A percentile compares a stretch with the other conserved stretches of the same genome.
These are phyloP conservation scores for Drosophila melanica DNA, from an alignment of 1,140 invertebrate genomes.

Conservation along the genomic window DNA sequence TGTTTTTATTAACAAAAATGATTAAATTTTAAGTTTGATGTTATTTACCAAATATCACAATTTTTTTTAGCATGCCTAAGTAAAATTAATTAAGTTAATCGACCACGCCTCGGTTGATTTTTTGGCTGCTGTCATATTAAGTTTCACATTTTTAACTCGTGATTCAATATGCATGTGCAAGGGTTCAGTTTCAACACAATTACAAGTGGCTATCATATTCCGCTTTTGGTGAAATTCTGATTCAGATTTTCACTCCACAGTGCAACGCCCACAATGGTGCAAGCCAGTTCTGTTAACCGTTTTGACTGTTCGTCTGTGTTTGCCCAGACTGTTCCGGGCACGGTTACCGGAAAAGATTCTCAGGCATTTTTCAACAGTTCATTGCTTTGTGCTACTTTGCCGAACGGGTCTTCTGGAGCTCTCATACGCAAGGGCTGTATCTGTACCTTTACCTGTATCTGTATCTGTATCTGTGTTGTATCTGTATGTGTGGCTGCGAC, in stretches of 20 bases:
- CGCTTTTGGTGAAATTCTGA: conserved; percentile 8
- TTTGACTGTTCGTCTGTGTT: conserved; percentile 53
- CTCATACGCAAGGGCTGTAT: conserved; percentile 47
- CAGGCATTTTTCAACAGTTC: conserved; percentile 77
- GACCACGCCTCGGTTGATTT: background rate
- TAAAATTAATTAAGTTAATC: background rate
- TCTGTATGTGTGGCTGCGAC: conserved; percentile 6
- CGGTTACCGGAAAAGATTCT: conserved; percentile 75
- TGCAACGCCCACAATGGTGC: conserved; percentile 65
- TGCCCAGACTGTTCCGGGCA: conserved; percentile 58
- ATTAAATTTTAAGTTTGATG: too few species aligned
- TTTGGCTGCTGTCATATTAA: conserved; percentile 11
- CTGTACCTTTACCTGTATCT: background rate
- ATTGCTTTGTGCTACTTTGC: conserved; percentile 79
- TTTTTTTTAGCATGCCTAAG: background rate
- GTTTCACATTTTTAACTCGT: conserved; percentile 10
- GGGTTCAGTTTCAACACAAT: background rate
- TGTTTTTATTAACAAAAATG: too few species aligned
- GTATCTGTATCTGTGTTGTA: conserved; percentile 11
- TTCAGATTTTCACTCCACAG: conserved; percentile 24
- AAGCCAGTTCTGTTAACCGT: conserved; percentile 28
- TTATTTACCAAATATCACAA: background rate
- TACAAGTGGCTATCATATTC: conserved; percentile 1
- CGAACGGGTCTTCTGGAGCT: conserved; percentile 63
- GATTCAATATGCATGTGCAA: background rate